Conservation (phyloP, 2,797 vertebrate species). For the Dendrocincla tyrannina region DNA sequence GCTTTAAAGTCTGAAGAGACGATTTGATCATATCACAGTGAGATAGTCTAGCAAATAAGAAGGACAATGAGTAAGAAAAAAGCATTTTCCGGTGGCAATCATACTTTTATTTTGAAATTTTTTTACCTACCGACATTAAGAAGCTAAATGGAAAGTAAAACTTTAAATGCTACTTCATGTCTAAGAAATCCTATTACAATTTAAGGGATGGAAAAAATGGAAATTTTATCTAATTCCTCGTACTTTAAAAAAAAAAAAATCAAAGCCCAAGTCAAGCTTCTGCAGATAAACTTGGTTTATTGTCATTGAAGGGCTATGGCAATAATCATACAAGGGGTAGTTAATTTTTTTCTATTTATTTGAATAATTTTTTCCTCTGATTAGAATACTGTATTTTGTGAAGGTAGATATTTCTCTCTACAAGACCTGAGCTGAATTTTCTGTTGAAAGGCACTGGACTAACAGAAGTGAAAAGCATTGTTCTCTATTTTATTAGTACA, state of each 20-base stretch:
- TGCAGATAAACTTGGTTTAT: background rate
- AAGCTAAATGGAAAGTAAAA: background rate
- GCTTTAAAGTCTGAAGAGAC: background rate
- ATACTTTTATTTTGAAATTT: background rate
- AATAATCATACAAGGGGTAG: background rate
- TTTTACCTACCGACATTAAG: background rate
- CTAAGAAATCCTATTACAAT: background rate
- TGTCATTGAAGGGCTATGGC: background rate
- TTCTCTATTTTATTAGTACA: background rate
- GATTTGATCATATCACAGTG: background rate
- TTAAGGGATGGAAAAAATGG: background rate
- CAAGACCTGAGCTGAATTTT: background rate
- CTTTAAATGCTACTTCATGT: background rate
- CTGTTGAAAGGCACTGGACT: background rate
- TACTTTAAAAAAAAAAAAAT: background rate
- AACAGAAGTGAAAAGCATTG: background rate
- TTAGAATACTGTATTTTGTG: background rate
- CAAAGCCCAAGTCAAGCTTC: background rate
- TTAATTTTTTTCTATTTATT: background rate
- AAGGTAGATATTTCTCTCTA: background rate
- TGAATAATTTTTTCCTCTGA: background rate
- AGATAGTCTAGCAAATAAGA: background rate
- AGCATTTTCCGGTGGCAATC: background rate
- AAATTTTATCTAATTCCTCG: background rate
- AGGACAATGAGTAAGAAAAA: background rate